These are phyloP conservation scores for Stichopus chloronotus DNA, from an alignment of 35 echinoderm and acorn worm species.

Conservation along the genomic window DNA sequence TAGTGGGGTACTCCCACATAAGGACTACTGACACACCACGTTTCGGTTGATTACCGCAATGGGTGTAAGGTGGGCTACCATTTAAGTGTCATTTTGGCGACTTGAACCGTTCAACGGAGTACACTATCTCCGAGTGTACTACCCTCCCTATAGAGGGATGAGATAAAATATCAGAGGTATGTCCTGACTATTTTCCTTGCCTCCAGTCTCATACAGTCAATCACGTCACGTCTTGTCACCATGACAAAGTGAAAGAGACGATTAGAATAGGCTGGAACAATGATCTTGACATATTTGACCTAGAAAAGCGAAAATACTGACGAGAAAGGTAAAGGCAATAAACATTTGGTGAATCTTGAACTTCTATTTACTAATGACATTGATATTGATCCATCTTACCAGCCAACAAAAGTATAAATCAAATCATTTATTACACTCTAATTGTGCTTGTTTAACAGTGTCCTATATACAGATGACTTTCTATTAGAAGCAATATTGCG, in stretches of 20 bases:
- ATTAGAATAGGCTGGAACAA: no score
- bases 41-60: no score
- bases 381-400: slow-evolving; percentile 54
- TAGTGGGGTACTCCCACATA: no score
- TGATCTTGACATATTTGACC: background rate
- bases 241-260: no score
- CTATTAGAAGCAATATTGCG: background rate
- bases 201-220: no score
- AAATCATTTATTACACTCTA: slow-evolving; percentile 5
- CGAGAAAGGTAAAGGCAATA: background rate
- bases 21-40: no score
- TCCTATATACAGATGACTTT: background rate
- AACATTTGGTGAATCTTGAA: background rate
- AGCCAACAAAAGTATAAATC: slow-evolving; percentile 32
- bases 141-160: background rate
- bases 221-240: no score
- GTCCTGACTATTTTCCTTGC: background rate
- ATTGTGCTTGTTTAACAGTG: background rate
- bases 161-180: background rate
- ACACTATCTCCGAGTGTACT: no score
- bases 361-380: slow-evolving; percentile 49
- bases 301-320: background rate
- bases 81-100: no score
- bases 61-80: no score
- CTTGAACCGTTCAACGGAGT: no score